Base-by-base conservation (phyloP, 2,888 invertebrate species). In the Drosophila neotestacea region DNA sequence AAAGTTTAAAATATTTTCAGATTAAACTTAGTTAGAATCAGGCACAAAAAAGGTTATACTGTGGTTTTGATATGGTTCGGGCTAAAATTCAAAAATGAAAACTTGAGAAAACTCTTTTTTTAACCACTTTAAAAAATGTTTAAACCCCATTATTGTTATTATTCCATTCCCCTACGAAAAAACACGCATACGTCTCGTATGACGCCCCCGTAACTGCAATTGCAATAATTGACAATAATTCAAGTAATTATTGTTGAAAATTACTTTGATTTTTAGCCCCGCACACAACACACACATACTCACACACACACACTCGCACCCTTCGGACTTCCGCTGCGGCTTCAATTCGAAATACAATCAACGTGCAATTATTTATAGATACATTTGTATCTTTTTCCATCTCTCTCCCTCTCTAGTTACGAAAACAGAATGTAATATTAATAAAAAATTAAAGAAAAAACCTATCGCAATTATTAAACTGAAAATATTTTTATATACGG, bases 191-290 rank as follows among this genome's bases (percentile, higher is more conserved):
- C 50, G 63, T 41, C 63, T 67, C 60, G 54, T 85, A 68, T 56
- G 55, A 72, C 85, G 77, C 77, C 79, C 76, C 61, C 68, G 55
- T 52, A 71, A 70, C 62, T 75, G 74, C 85, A 85, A 86, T 84
- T 86, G 81, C 75, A 79, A 71, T 85, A 86, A 88, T 85, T 86
- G 85, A 84, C 85, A 81, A 86, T 86, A 88, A 88, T 88, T 86
- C 65, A 66, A 56, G 79, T 79, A 84, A 84, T 85, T 85, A 86
- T 75, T 77, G 51, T 59, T 70, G 64, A 69, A 79, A 79, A 83
- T 86, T 79, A 76, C 79, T 75, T 84, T 72, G 86, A 83, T 85
- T 85, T 85, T 66, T 47, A 39, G 28, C 13, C 52, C 3, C 13
- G n/a, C 27, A 10, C 27, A n/a, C 11, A 11, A 9, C 2, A 22